Evolutionary conservation across 2,797 vertebrate genomes (phyloP), one percentile per base, ranked within the genome.

Genomic region (Gallinago nigripennis): DNA sequence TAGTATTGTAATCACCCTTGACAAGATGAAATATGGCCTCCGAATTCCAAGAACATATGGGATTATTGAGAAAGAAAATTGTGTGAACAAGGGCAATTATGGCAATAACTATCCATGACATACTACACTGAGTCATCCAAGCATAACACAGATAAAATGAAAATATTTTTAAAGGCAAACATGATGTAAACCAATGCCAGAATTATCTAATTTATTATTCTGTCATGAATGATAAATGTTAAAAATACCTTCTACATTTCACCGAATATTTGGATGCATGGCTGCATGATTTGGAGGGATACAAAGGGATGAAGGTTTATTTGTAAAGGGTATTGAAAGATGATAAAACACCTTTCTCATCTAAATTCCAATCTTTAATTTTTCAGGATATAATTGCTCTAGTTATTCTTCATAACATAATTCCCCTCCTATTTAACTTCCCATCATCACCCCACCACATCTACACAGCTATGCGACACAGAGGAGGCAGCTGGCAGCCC

Each of bases 31-130:
- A 91, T 92, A 95, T 61, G 68, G 90, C 84, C 84, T 64, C 91
- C 3, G 41, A 46, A 89, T 95, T 83, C 94, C 92, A 94, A 60
- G 73, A 95, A 84, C 94, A 95, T 92, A 97, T 88, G 97, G 90
- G 85, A 96, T 96, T 95, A 77, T 82, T 89, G 94, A 88, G 88
- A 96, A 85, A 94, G 95, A 97, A 97, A 97, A 97, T 93, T 46
- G 91, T 88, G 85, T 92, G 92, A 96, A 96, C 79, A 86, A 96
- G 96, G 94, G 92, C 91, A 97, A 97, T 97, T 96, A 96, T 6
- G 91, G 94, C 92, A 95, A 69, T 97, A 96, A 95, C 94, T 91
- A 88, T 91, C 91, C 58, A 51, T 95, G 95, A 84, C 89, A 83
- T 57, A 88, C 65, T 76, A 17, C 79, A 60, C 5, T 2, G 25